phyloP scores from a whole-genome alignment of 2,113 vertebrate genomes.

The Aix galericulata region DNA sequence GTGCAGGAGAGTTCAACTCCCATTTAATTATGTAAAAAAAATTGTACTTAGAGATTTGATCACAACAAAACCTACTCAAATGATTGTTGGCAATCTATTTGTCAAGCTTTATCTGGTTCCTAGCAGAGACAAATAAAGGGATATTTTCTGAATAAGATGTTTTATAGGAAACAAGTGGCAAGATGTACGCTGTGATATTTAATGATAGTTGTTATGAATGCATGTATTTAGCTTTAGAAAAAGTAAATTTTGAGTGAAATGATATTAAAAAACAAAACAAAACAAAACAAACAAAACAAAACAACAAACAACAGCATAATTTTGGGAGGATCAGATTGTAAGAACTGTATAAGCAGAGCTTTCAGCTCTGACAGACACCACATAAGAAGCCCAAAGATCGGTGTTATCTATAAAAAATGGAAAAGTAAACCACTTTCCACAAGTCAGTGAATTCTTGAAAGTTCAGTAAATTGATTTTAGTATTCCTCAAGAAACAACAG shows the following conservation, averaged over 20 bases:
- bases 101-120: slow-evolving; percentile 12
- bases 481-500: neutral
- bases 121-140: slow-evolving; percentile 40
- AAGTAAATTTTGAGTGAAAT: neutral
- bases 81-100: neutral
- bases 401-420: neutral
- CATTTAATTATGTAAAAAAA: neutral
- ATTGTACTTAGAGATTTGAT: neutral
- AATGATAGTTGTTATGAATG: neutral
- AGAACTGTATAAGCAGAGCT: accelerated
- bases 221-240: neutral
- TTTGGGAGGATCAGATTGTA: neutral
- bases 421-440: neutral
- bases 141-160: neutral
- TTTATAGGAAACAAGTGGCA: neutral
- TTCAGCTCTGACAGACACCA: neutral
- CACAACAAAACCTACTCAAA: neutral
- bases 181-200: neutral
- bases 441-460: neutral
- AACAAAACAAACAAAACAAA: neutral
- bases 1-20: neutral
- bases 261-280: neutral
- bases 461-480: neutral
- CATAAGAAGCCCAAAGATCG: neutral
- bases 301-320: neutral